Evolutionary conservation across 1,140 invertebrate species (phyloP).

Genomic region (Caenorhabditis latens): DNA sequence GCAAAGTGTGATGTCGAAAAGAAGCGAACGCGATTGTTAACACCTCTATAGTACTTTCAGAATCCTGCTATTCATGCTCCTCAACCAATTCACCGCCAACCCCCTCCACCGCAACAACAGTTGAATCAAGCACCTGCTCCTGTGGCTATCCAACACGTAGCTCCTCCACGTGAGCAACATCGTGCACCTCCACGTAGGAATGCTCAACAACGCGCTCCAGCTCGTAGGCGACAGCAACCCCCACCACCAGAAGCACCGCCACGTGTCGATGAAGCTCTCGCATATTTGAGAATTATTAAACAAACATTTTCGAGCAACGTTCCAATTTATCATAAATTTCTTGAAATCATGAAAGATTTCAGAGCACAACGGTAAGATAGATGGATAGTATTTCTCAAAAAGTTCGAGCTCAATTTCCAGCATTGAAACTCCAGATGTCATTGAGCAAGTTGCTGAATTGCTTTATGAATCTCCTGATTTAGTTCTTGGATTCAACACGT

Average conservation of each 20-base stretch:
- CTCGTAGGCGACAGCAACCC: too few relatives aligned
- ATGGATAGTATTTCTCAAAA: background rate
- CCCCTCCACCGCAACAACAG: too few relatives aligned
- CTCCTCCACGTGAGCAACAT: too few relatives aligned
- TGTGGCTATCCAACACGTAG: background rate
- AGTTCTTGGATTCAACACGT: conserved; percentile 39
- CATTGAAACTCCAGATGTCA: conserved; percentile 28
- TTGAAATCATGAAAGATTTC: conserved; percentile 46
- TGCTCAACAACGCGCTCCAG: too few relatives aligned
- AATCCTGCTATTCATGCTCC: background rate
- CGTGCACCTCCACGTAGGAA: too few relatives aligned
- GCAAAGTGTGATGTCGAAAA: too few relatives aligned
- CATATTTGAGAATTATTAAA: conserved; percentile 26
- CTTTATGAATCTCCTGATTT: conserved; percentile 13
- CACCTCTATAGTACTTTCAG: background rate
- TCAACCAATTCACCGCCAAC: background rate
- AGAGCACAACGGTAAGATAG: conserved; percentile 28
- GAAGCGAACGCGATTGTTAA: too few relatives aligned
- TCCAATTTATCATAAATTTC: conserved; percentile 34
- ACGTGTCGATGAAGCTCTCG: conserved; percentile 18
- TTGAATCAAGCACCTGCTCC: background rate
- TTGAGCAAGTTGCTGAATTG: conserved; percentile 29
- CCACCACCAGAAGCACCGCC: background rate
- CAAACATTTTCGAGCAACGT: background rate
- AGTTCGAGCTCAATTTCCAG: background rate